These are phyloP conservation scores for Parambassis ranga DNA, from an alignment of 2,797 vertebrate species.

Conservation along the genomic window DNA sequence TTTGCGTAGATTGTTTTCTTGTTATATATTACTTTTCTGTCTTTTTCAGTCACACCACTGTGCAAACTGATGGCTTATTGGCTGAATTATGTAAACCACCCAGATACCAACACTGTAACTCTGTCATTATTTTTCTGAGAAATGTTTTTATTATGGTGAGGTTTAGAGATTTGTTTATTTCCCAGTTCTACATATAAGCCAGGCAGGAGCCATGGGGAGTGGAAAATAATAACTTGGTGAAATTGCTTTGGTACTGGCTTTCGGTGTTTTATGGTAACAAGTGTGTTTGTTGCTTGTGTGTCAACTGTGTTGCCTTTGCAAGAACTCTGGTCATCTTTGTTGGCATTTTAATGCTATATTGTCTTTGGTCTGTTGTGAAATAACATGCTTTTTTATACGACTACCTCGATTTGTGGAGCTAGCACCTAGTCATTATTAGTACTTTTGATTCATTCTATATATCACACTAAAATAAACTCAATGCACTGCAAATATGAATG, in stretches of 20 bases:
- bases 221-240: not conserved
- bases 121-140: not conserved
- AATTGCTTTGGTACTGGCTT: not conserved
- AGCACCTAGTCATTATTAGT: constrained; percentile 7
- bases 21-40: not conserved
- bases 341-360: too few species aligned
- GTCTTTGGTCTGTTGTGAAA: not conserved
- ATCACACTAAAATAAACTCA: constrained; percentile 1
- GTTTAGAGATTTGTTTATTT: not conserved
- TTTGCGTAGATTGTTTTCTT: too few species aligned
- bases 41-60: not conserved
- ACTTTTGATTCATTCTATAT: constrained; percentile 27
- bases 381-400: constrained; percentile 1
- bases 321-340: too few species aligned
- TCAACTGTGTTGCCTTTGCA: not conserved
- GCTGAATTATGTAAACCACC: constrained; percentile 1
- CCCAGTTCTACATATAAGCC: not conserved
- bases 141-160: not conserved
- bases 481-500: constrained; percentile 29
- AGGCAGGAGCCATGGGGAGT: not conserved
- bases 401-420: constrained; percentile 27
- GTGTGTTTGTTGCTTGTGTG: not conserved
- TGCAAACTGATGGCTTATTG: not conserved
- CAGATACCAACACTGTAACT: not conserved
- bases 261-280: not conserved